These are phyloP conservation scores for Gephyroberyx darwinii DNA, from an alignment of 2,797 vertebrate species.

Conservation along the genomic window DNA sequence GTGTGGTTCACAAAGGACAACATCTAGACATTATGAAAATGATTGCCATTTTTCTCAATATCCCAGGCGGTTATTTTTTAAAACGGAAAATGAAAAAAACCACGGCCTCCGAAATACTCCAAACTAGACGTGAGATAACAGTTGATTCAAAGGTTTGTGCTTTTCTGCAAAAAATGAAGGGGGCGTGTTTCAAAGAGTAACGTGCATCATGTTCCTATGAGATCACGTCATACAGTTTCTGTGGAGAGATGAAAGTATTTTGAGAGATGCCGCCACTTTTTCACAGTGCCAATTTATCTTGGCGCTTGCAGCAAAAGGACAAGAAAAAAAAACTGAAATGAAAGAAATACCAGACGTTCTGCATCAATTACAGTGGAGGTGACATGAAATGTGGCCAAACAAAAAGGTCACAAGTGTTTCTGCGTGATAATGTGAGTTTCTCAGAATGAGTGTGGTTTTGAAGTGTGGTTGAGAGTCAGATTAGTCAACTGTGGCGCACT, in stretches of 20 bases:
- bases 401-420: constrained; percentile 5
- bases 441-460: too few species aligned
- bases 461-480: too few species aligned
- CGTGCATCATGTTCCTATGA: not conserved
- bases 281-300: not conserved
- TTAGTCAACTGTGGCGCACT: too few species aligned
- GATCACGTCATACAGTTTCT: not conserved
- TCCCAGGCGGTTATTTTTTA: too few species aligned
- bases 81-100: not conserved
- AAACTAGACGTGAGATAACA: not conserved
- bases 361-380: not conserved
- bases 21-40: not conserved
- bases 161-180: too few species aligned
- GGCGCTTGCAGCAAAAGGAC: not conserved
- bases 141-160: not conserved
- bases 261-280: not conserved
- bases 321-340: not conserved
- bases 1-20: not conserved
- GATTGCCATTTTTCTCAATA: not conserved
- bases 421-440: not conserved
- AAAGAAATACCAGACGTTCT: not conserved
- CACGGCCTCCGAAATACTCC: not conserved
- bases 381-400: constrained; percentile 3
- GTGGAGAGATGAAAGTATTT: constrained; percentile 1
- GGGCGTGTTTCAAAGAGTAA: not conserved